Evolutionary conservation across 2,113 vertebrate species (phyloP).

Genomic region (Apaloderma vittatum): DNA sequence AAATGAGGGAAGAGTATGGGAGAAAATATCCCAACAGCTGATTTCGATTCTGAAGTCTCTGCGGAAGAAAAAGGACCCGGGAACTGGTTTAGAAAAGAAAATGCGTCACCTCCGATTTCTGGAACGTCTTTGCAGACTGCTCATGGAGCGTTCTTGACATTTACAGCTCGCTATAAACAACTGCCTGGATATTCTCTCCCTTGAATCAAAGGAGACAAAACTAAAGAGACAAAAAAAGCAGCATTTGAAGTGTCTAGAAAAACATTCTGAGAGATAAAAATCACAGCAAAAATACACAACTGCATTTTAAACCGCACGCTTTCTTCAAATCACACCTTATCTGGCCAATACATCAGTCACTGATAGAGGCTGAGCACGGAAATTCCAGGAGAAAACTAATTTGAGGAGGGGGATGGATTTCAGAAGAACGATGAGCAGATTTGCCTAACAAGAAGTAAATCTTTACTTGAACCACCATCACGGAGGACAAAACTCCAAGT

Average conservation of each 20-base stretch:
- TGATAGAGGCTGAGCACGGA: fast-evolving
- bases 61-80: fast-evolving
- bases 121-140: not conserved
- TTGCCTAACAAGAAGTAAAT: not conserved
- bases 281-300: not conserved
- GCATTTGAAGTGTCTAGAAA: not conserved
- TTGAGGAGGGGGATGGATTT: not conserved
- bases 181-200: slow-evolving; percentile 1
- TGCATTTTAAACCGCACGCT: fast-evolving
- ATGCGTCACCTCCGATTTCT: not conserved
- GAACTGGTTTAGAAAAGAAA: not conserved
- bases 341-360: not conserved
- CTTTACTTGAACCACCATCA: not conserved
- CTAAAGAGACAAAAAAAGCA: not conserved
- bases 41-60: not conserved
- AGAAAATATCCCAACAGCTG: not conserved
- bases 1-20: not conserved
- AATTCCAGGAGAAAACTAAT: not conserved
- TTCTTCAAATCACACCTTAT: not conserved
- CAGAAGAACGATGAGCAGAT: not conserved
- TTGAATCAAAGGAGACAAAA: not conserved
- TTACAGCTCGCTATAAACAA: not conserved
- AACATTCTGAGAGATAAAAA: not conserved
- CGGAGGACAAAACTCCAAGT: not conserved
- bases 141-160: slow-evolving; percentile 29